Conservation (phyloP, 2,888 invertebrate genomes). For the Imbricaverruca yamaguchii region DNA sequence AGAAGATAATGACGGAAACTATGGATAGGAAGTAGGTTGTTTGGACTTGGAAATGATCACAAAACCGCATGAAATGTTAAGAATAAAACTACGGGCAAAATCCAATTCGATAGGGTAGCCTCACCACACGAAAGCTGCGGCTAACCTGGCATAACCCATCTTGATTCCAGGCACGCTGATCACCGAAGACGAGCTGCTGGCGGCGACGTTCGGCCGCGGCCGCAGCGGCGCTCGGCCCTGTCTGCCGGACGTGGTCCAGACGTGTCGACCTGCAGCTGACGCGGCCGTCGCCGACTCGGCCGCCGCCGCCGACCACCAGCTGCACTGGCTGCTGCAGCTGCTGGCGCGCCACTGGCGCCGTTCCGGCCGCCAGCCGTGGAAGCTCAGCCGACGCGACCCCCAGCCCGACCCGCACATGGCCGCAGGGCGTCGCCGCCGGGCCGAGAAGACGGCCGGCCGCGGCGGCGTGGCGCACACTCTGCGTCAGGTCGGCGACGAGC, state of each 20-base stretch:
- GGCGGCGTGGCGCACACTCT: not conserved
- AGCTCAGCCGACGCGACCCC: not conserved
- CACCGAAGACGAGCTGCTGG: not conserved
- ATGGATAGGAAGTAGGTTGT: too few species aligned
- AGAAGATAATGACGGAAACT: too few species aligned
- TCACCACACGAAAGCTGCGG: too few species aligned
- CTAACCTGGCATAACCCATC: too few species aligned
- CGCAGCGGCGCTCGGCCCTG: not conserved
- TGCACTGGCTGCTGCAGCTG: conserved; percentile 5
- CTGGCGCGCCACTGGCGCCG: not conserved
- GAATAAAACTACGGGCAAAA: too few species aligned
- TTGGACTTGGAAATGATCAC: too few species aligned
- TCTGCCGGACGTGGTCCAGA: not conserved
- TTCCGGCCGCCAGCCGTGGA: not conserved
- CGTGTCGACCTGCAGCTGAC: not conserved
- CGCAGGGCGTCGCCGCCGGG: not conserved
- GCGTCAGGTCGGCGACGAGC: not conserved
- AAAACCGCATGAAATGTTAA: too few species aligned
- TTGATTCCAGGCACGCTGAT: not conserved
- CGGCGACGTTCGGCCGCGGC: not conserved
- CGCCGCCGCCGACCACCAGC: not conserved
- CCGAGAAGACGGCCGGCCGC: not conserved
- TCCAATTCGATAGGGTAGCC: too few species aligned
- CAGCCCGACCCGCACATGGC: not conserved
- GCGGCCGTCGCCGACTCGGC: not conserved